Base-by-base conservation (phyloP, 2,797 vertebrate genomes). In the Eulemur coronatus region DNA sequence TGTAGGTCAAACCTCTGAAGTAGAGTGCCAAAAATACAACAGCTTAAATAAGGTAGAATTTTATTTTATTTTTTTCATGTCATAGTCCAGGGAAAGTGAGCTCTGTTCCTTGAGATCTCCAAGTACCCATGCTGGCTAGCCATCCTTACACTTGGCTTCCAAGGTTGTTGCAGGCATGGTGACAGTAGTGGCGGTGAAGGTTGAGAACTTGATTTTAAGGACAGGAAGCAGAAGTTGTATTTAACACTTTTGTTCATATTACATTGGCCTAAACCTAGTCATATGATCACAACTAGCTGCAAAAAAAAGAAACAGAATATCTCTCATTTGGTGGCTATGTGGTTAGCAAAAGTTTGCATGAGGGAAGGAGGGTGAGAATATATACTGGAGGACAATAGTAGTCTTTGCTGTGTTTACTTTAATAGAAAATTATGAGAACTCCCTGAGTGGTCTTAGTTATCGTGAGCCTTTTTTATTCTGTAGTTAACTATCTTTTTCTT, bases 401-500 rank as follows among this genome's bases (percentile, higher is more conserved):
- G 28, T 85, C 22, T 95, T 93, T 95, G n/a, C 24, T 87, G n/a
- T 91, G 38, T 18, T 87, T 93, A 80, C 67, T 94, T 70, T 26
- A 80, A 5, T 95, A 73, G 89, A 95, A 75, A 55, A 28, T 63
- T 91, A 88, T 92, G 88, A 73, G 48, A 91, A 94, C 48, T 94
- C 28, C 92, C 43, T 89, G 35, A 41, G 10, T 95, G 18, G 7
- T 95, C 15, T 88, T 80, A 41, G 14, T 84, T 89, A 67, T 78
- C 30, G 6, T 85, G 46, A 90, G 22, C 18, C 30, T 67, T 94
- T 96, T 96, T 95, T 90, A 90, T 95, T 79, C 24, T 94, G 1
- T 81, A 89, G 41, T 91, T 92, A 69, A 38, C 33, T 89, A 13
- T 69, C 38, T 79, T 65, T 92, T 93, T 92, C 52, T 92, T 95